A percentile compares a stretch with the other conserved stretches of the same genome.
Evolutionary conservation across 2,797 vertebrate genomes (phyloP).

Genomic region (Xenopus petersii): DNA sequence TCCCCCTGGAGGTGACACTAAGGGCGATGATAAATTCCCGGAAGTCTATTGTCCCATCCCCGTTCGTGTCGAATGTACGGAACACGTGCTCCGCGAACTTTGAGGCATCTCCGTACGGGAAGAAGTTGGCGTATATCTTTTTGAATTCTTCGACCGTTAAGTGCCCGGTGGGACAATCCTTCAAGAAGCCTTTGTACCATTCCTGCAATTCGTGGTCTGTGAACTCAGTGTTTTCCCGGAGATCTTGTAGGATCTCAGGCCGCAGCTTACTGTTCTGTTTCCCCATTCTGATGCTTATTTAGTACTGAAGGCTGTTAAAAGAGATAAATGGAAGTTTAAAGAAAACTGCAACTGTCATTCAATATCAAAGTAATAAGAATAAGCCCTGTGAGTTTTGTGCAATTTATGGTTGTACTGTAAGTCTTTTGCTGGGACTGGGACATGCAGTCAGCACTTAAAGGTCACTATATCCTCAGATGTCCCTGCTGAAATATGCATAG

Average conservation of each 20-base stretch:
- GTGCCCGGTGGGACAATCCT: slow-evolving; percentile 82
- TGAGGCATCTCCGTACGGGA: slow-evolving; percentile 78
- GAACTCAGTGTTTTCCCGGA: slow-evolving; percentile 82
- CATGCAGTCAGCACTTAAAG: too few species aligned
- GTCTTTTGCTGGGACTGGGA: too few species aligned
- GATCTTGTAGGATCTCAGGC: slow-evolving; percentile 80
- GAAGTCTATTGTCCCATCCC: slow-evolving; percentile 82
- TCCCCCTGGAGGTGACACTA: slow-evolving; percentile 79
- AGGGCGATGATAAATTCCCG: slow-evolving; percentile 85
- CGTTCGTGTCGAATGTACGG: slow-evolving; percentile 81
- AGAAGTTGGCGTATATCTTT: slow-evolving; percentile 86
- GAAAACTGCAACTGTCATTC: not conserved
- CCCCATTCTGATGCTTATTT: slow-evolving; percentile 65
- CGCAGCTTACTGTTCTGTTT: slow-evolving; percentile 86
- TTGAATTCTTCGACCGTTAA: slow-evolving; percentile 85
- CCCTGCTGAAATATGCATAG: too few species aligned
- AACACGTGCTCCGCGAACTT: slow-evolving; percentile 85
- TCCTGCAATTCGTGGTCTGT: slow-evolving; percentile 84
- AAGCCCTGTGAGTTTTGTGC: too few species aligned
- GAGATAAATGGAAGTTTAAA: not conserved
- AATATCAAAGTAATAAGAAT: too few species aligned
- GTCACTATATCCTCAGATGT: too few species aligned
- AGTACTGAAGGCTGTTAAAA: slow-evolving; percentile 53
- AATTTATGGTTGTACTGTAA: too few species aligned
- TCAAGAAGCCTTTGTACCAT: slow-evolving; percentile 86